phyloP scores from a whole-genome alignment of 2,888 invertebrate genomes.

The Hypercompe scribonia region DNA sequence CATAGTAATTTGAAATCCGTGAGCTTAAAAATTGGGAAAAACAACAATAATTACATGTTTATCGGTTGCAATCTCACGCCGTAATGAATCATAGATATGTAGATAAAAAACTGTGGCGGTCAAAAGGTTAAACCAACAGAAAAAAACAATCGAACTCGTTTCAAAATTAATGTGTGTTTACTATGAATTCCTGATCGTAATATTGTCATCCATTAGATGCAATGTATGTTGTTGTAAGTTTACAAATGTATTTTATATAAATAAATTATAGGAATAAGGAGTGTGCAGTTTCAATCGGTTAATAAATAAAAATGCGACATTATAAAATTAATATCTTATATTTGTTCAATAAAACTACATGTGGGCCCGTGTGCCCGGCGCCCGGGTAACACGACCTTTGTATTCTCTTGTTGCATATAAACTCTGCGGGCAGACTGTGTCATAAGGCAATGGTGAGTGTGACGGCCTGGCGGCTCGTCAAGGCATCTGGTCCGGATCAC shows the following conservation, averaged over 20 bases:
- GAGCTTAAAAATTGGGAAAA: neutral
- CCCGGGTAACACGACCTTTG: conserved; percentile 87
- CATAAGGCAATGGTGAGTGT: conserved; percentile 85
- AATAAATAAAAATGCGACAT: conserved; percentile 76
- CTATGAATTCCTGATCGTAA: neutral
- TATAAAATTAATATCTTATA: conserved; percentile 87
- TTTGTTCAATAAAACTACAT: conserved; percentile 87
- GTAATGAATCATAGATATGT: neutral
- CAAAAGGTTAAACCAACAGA: neutral
- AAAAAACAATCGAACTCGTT: neutral
- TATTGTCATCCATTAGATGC: neutral
- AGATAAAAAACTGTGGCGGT: neutral
- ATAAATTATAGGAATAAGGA: conserved; percentile 42
- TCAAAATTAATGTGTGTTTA: neutral
- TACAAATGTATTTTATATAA: conserved; percentile 24
- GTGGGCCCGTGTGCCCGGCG: conserved; percentile 86
- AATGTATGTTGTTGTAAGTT: conserved; percentile 11
- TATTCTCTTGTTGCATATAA: conserved; percentile 86
- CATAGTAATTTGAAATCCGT: neutral
- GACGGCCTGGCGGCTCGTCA: conserved; percentile 70
- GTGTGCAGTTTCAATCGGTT: conserved; percentile 35
- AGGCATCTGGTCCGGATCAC: conserved; percentile 76
- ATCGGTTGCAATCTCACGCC: neutral
- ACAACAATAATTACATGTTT: neutral
- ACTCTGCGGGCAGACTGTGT: conserved; percentile 87